These are phyloP conservation scores for Hephaestus fuliginosus DNA, from an alignment of 2,797 vertebrate species.

Conservation along the genomic window DNA sequence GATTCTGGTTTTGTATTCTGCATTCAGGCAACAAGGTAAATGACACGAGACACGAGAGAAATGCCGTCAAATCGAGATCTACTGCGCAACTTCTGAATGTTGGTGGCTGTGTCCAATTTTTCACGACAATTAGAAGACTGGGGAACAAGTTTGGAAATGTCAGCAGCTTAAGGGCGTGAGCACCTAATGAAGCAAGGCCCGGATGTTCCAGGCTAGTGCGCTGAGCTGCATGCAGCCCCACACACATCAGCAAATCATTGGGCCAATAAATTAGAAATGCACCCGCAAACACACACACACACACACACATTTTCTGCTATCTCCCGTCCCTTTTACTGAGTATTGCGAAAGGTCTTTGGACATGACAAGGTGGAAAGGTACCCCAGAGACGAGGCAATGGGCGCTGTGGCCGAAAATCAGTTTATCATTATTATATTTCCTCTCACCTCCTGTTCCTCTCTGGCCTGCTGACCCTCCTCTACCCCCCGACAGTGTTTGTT, in stretches of 20 bases:
- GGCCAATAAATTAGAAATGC: conserved; percentile 78
- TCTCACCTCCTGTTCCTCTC: conserved; percentile 66
- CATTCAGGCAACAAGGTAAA: conserved; percentile 7
- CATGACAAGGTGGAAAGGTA: conserved; percentile 78
- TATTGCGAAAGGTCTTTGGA: conserved; percentile 76
- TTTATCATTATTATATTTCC: conserved; percentile 79
- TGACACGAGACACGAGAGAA: conserved; percentile 38
- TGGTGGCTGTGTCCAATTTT: conserved; percentile 74
- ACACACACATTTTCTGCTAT: conserved; percentile 32
- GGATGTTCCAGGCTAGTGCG: conserved; percentile 76
- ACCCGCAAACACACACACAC: conserved; percentile 36
- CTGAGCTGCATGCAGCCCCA: conserved; percentile 68
- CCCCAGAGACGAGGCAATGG: conserved; percentile 72
- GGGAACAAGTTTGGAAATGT: conserved; percentile 85
- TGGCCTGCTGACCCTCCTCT: conserved; percentile 61
- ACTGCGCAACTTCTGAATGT: conserved; percentile 43
- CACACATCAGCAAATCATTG: conserved; percentile 77
- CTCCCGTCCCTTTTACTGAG: conserved; percentile 50
- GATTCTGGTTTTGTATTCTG: conserved; percentile 5
- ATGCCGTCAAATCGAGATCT: conserved; percentile 63
- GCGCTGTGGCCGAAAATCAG: conserved; percentile 55
- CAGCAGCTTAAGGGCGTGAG: conserved; percentile 82
- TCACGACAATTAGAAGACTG: conserved; percentile 80
- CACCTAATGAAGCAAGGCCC: conserved; percentile 84
- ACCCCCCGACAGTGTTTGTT: conserved; percentile 42